Base-by-base conservation (phyloP, 2,888 invertebrate genomes). In the Caprella mutica region DNA sequence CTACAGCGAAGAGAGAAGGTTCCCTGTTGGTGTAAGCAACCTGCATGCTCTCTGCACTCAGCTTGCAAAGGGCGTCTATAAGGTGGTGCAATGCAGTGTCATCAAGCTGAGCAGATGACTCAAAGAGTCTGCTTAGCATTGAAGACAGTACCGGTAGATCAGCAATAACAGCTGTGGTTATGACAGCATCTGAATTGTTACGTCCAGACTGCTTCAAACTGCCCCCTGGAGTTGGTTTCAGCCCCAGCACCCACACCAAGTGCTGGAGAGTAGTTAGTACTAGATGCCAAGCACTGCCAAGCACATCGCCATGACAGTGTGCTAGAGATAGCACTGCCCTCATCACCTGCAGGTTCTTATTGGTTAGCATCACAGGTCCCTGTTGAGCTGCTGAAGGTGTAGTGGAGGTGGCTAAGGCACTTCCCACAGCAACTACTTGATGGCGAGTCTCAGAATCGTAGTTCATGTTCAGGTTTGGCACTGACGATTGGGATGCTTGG, bases 31-130 rank as follows among this genome's bases (percentile, higher is more conserved):
- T 86, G 73, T 91, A 93, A 0, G 94, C 94, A 57, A 94, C 75
- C 69, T 96, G 94, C 92, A 96, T 93, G 24, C 94, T 91, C 73
- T 98, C 97, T 65, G 90, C 85, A 1, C 93, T 93, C 21, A 97
- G 77, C 74, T 94, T 93, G 71, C 94, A 94, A 1, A 98, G 77
- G 0, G 96, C 96, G 72, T 96, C 93, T 54, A 98, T 92, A 33
- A 98, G 78, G 72, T 96, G 93, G 74, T 96, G 93, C 4, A 97
- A 75, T 2, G 94, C 91, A 2, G 89, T 90, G 71, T 96, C 93
- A 72, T 93, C 90, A 66, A 96, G 77, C 72, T 86, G 85, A 74
- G 88, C 89, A 65, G 93, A 93, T 30, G 92, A 90, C 74, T 96
- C 94, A 72, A 96, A 96, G 5, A 96, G 80, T 61, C 88, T 81